phyloP scores from a whole-genome alignment of 2,113 vertebrate species.

The Elephantulus edwardii region DNA sequence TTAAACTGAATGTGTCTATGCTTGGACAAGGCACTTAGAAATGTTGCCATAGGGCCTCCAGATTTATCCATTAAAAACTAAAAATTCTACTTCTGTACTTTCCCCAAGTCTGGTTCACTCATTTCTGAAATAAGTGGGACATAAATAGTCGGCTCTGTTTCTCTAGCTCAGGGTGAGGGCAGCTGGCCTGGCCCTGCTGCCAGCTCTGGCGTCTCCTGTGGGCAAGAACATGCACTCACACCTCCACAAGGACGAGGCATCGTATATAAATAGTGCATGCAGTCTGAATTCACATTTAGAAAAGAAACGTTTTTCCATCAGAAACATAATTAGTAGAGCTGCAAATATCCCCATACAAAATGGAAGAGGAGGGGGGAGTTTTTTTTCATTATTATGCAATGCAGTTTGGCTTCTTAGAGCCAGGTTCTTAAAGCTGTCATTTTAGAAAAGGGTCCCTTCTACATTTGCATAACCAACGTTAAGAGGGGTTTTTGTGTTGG shows the following conservation, averaged over 20 bases:
- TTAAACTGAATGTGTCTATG: slow-evolving; percentile 14
- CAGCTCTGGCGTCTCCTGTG: background rate
- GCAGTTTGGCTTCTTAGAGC: slow-evolving; percentile 7
- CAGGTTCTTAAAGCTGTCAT: slow-evolving; percentile 26
- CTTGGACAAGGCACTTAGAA: slow-evolving; percentile 5
- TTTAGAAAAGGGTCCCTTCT: slow-evolving; percentile 25
- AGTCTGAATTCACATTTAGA: background rate
- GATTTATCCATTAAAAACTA: slow-evolving; percentile 42
- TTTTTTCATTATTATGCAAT: slow-evolving; percentile 42
- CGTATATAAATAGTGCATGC: background rate
- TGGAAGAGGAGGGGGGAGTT: slow-evolving; percentile 31
- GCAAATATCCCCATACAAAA: background rate
- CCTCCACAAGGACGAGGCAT: background rate
- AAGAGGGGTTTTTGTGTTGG: slow-evolving; percentile 15
- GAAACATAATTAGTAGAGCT: slow-evolving; percentile 28
- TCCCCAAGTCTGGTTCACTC: background rate
- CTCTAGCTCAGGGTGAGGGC: background rate
- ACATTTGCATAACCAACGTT: slow-evolving; percentile 53
- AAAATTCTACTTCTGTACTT: slow-evolving; percentile 29
- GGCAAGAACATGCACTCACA: background rate
- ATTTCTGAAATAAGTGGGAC: slow-evolving; percentile 12
- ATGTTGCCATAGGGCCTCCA: slow-evolving; percentile 7
- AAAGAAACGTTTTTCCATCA: slow-evolving; percentile 21
- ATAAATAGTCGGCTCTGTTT: background rate
- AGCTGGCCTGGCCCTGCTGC: background rate